Evolutionary conservation across 2,888 invertebrate species (phyloP), one percentile per base, ranked within the genome.

Genomic region (Ephialtes manifestator): DNA sequence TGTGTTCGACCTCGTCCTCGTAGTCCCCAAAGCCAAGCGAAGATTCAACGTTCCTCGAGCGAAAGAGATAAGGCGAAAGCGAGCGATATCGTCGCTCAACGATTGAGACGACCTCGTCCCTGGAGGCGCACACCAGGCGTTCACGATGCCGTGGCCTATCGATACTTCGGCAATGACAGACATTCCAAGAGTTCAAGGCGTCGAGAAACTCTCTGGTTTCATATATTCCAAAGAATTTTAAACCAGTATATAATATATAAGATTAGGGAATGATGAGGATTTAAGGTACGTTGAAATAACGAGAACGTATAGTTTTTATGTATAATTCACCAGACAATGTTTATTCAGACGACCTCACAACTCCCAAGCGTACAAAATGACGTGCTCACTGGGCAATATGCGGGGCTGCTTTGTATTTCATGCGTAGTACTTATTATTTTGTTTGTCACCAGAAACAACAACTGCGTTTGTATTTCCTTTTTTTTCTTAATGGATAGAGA

Each of bases 281-380:
- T 76, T 58, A 68, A 63, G 75, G 77, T 65, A 20, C 39, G 35
- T 63, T 24, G 53, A 76, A 85, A 85, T 84, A 84, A 84, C 48
- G 63, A 85, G 39, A 85, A 74, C 28, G 58, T n/a, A 94, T 94
- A 94, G 95, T 94, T 95, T 95, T 95, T 95, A 90, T 93, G 91
- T 94, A 94, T 94, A 94, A 94, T 95, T 95, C 94, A 95, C 95
- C 95, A 95, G 95, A 95, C 95, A 95, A 94, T 94, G 94, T 95
- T 96, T 96, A 96, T 96, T 96, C 96, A 95, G 96, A 96, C 96
- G 96, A 96, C 96, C 96, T 96, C 96, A 96, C 96, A 96, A 96
- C 95, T 95, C 95, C 96, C 96, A 96, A 96, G 96, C 96, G 95
- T 95, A 95, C 96, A 96, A 96, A 96, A 95, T 94, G 95, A 96